Evolutionary conservation across 2,113 vertebrate genomes (phyloP).

Genomic region (Lathamus discolor): DNA sequence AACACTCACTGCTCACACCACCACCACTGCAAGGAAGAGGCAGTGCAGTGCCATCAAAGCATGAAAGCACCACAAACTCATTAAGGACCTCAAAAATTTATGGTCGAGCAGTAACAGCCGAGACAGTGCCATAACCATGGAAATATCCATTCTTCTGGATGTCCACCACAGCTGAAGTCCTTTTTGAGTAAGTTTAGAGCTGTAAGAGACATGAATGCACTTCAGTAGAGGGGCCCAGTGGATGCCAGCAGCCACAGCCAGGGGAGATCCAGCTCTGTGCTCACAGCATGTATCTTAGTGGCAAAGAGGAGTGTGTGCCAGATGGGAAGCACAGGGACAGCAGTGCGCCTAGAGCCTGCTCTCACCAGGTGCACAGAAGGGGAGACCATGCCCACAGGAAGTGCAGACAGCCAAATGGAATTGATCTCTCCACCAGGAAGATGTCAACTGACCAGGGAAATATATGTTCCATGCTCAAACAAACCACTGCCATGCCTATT

Average conservation of each 20-base stretch:
- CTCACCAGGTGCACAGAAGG: background rate
- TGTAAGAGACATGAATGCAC: rapidly evolving
- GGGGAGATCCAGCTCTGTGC: rapidly evolving
- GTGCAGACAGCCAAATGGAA: background rate
- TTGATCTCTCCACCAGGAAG: constrained; percentile 8
- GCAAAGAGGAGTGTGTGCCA: background rate
- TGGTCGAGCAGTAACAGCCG: background rate
- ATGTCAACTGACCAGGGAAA: constrained; percentile 26
- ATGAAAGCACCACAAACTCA: background rate
- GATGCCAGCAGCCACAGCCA: background rate
- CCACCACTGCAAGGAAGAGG: rapidly evolving
- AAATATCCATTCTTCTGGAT: background rate
- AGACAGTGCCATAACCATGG: rapidly evolving
- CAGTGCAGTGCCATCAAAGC: rapidly evolving
- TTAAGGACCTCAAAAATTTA: background rate
- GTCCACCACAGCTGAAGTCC: rapidly evolving
- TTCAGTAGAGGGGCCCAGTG: background rate
- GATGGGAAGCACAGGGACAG: background rate
- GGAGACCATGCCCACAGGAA: background rate
- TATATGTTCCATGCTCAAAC: constrained; percentile 10
- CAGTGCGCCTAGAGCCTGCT: background rate
- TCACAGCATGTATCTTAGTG: background rate
- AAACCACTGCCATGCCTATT: background rate
- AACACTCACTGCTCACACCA: background rate
- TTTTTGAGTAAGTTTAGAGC: background rate